Conservation (phyloP, 2,797 vertebrate genomes). For the Euphonia xanthogaster region DNA sequence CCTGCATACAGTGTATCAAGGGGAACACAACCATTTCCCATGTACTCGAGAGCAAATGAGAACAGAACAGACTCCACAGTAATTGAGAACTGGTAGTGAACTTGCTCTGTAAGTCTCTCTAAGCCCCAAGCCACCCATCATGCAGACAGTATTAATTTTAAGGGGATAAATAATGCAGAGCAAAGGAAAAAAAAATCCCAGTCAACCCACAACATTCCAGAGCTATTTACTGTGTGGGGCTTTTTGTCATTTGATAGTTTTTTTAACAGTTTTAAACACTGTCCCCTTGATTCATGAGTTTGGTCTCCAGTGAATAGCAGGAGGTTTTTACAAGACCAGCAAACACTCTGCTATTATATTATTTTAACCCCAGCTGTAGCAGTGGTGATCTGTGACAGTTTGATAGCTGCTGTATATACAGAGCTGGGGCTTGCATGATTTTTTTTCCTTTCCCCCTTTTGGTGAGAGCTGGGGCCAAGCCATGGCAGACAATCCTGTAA, state of each 20-base stretch:
- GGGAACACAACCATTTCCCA: not conserved
- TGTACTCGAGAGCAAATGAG: not conserved
- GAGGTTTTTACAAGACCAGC: conserved; percentile 29
- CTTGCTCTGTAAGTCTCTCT: not conserved
- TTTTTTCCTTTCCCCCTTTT: not conserved
- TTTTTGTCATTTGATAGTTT: not conserved
- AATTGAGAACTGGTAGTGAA: not conserved
- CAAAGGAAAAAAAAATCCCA: not conserved
- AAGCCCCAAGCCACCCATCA: not conserved
- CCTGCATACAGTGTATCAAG: not conserved
- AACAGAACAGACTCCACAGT: not conserved
- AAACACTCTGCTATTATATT: not conserved
- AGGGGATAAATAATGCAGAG: conserved; percentile 18
- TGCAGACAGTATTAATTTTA: not conserved
- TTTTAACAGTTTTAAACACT: not conserved
- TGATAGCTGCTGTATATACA: not conserved
- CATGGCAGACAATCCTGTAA: not conserved
- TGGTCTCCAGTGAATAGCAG: not conserved
- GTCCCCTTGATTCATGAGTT: not conserved
- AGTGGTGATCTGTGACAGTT: not conserved
- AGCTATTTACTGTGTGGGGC: not conserved
- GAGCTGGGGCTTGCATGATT: not conserved
- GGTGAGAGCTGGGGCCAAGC: not conserved
- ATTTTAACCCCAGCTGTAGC: not conserved
- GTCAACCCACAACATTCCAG: not conserved